Evolutionary conservation across 1,140 invertebrate species (phyloP).

Genomic region (Aethina tumida): DNA sequence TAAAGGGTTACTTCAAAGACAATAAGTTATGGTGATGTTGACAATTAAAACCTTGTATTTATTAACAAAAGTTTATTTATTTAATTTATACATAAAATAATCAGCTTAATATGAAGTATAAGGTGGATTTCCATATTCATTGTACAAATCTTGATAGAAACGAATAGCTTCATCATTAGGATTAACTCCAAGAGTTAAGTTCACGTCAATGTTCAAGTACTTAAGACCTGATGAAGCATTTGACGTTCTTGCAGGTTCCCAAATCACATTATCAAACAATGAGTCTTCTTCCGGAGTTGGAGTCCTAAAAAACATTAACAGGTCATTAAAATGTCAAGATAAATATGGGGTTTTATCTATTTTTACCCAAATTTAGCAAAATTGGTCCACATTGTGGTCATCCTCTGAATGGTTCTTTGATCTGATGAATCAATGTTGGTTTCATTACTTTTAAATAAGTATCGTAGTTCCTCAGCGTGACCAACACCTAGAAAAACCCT

Average conservation of each 20-base stretch:
- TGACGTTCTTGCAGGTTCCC: slow-evolving; percentile 5
- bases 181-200: slow-evolving; percentile 12
- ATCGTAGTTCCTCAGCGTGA: slow-evolving; percentile 23
- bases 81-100: too few relatives aligned
- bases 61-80: too few relatives aligned
- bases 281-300: slow-evolving; percentile 11
- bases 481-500: slow-evolving; percentile 14
- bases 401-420: slow-evolving; percentile 7
- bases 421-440: slow-evolving; percentile 11
- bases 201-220: slow-evolving; percentile 19
- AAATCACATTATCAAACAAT: slow-evolving; percentile 11
- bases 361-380: slow-evolving; percentile 22
- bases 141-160: slow-evolving; percentile 20
- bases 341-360: slow-evolving; percentile 1
- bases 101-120: slow-evolving; percentile 18
- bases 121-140: slow-evolving; percentile 19
- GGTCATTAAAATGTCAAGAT: background rate
- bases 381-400: slow-evolving; percentile 23
- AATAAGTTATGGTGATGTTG: too few relatives aligned
- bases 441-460: slow-evolving; percentile 17
- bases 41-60: too few relatives aligned
- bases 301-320: slow-evolving; percentile 11
- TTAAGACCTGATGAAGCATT: slow-evolving; percentile 8
- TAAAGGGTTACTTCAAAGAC: too few relatives aligned
- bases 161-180: slow-evolving; percentile 16